Conservation (phyloP, 2,113 vertebrate species). For the Vulpes lagopus region DNA sequence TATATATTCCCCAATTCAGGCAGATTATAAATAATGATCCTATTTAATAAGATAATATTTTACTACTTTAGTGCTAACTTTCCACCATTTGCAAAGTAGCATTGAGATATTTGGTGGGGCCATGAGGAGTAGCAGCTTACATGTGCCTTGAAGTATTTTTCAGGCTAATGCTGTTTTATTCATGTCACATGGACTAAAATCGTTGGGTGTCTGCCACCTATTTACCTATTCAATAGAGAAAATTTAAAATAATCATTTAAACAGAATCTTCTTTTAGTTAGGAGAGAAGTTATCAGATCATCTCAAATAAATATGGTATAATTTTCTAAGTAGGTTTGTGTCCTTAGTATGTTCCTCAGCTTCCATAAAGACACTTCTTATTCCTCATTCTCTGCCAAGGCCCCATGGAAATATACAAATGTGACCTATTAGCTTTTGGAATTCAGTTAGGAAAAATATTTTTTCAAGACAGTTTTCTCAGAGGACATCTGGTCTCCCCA, state of each 20-base stretch:
- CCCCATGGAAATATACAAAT: not conserved
- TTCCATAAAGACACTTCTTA: not conserved
- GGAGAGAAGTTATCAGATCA: not conserved
- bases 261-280: not conserved
- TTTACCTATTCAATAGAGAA: not conserved
- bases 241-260: slow-evolving; percentile 28
- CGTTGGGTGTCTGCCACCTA: not conserved
- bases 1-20: not conserved
- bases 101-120: not conserved
- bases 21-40: not conserved
- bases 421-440: not conserved
- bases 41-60: slow-evolving; percentile 19
- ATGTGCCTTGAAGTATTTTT: not conserved
- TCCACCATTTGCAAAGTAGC: not conserved
- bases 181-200: not conserved
- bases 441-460: not conserved
- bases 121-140: not conserved
- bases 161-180: not conserved
- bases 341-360: not conserved
- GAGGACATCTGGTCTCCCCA: not conserved
- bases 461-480: not conserved
- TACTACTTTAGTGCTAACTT: not conserved
- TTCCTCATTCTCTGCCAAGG: not conserved
- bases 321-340: not conserved
- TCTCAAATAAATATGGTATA: not conserved